Evolutionary conservation across 2,797 vertebrate species (phyloP), one percentile per base, ranked within the genome.

Genomic region (Calcarius lapponicus): DNA sequence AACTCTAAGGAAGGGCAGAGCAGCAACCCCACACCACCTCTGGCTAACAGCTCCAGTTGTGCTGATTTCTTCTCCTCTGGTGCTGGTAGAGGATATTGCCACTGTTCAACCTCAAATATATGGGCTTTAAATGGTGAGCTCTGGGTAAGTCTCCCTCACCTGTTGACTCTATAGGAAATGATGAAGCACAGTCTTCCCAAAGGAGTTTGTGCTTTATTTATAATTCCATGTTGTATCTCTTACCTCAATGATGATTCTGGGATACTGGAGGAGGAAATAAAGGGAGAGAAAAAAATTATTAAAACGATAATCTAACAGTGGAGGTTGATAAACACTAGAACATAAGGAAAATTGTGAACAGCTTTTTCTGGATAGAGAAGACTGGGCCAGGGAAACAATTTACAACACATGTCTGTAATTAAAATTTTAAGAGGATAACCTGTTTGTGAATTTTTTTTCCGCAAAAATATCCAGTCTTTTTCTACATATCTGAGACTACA

Each of bases 161-260:
- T 86, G 26, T 9, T 62, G 36, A 25, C 10, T 58, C 26, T 28
- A 2, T 32, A n/a, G 14, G 36, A 15, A 64, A 50, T 57, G 45
- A 31, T 42, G 50, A 69, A 79, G 9, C 11, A 45, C 2, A 56
- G 36, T 11, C 29, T 78, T 79, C 79, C 48, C 40, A 81, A 84
- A 84, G 17, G 17, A 88, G n/a, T 7, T 50, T 62, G 31, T 47
- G 13, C 6, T 92, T 72, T 43, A 36, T 36, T 36, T 36, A 36
- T 36, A 64, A 75, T 47, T 47, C 42, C 2, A 6, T 19, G 10
- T 8, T 76, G 34, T 24, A 28, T 66, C 8, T 83, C 94, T 97
- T 96, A 97, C 96, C 95, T 96, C 70, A 43, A 96, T 53, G 43
- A 10, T 2, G 80, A 97, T 93, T 66, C 6, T 62, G 18, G 90